A percentile compares a stretch with the other conserved stretches of the same genome.
Evolutionary conservation across 2,797 vertebrate species (phyloP).

Genomic region (Chloroceryle inda): DNA sequence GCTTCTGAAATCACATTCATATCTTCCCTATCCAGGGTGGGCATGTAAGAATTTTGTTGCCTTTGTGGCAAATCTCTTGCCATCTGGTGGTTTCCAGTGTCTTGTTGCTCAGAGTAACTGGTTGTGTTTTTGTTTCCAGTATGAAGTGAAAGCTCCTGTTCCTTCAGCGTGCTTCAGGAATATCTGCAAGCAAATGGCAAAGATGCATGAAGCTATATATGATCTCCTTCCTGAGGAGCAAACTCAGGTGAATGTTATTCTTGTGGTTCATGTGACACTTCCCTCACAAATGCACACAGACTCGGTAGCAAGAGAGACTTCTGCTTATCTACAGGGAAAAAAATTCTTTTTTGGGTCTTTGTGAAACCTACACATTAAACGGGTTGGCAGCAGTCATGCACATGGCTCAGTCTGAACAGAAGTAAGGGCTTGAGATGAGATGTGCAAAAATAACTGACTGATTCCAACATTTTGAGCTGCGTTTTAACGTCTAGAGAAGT

Average conservation of each 20-base stretch:
- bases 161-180: constrained; percentile 95
- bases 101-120: neutral
- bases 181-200: constrained; percentile 96
- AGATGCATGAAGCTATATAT: constrained; percentile 97
- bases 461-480: neutral
- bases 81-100: neutral
- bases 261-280: neutral
- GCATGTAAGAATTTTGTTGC: neutral
- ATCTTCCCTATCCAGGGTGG: neutral
- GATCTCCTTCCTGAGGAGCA: constrained; percentile 97
- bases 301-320: neutral
- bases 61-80: neutral
- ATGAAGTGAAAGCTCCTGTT: constrained; percentile 98
- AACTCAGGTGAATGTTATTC: constrained; percentile 86
- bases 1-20: neutral
- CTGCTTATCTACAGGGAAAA: neutral
- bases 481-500: neutral
- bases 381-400: neutral
- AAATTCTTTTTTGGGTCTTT: neutral
- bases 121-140: constrained; percentile 79
- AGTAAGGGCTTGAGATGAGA: neutral
- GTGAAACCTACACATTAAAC: neutral
- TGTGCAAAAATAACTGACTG: neutral
- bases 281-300: neutral
- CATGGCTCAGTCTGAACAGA: neutral